phyloP scores from a whole-genome alignment of 2,113 vertebrate species.

The Varanus komodoensis region DNA sequence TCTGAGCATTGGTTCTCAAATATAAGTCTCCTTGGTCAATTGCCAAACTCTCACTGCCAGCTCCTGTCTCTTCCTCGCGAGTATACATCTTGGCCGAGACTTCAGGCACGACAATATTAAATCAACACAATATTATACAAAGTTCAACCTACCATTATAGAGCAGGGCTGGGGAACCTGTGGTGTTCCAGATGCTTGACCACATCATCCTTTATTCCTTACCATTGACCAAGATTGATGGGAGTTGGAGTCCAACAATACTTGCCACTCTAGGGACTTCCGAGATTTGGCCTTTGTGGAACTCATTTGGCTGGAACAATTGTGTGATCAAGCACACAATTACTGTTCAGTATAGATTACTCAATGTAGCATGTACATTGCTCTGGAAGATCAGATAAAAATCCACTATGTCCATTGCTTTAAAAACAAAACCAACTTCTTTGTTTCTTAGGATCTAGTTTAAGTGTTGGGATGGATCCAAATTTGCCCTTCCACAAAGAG shows the following conservation, averaged over 20 bases:
- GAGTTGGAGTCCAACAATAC: not conserved
- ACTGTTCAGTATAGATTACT: not conserved
- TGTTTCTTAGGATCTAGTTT: not conserved
- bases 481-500: not conserved
- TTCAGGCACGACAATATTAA: too few species aligned
- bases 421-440: not conserved
- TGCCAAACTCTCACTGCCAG: too few species aligned
- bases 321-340: conserved; percentile 34
- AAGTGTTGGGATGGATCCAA: not conserved
- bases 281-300: conserved; percentile 20
- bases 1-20: too few species aligned
- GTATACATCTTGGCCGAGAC: too few species aligned
- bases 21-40: too few species aligned
- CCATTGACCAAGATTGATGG: not conserved
- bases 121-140: not conserved
- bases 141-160: conserved; percentile 7
- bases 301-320: too few species aligned
- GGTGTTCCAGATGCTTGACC: not conserved
- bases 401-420: not conserved
- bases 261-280: not conserved
- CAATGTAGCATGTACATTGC: not conserved
- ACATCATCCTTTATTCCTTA: not conserved
- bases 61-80: too few species aligned
- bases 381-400: not conserved
- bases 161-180: not conserved